phyloP scores from a whole-genome alignment of 2,113 vertebrate genomes.

The Thamnophis sirtalis region DNA sequence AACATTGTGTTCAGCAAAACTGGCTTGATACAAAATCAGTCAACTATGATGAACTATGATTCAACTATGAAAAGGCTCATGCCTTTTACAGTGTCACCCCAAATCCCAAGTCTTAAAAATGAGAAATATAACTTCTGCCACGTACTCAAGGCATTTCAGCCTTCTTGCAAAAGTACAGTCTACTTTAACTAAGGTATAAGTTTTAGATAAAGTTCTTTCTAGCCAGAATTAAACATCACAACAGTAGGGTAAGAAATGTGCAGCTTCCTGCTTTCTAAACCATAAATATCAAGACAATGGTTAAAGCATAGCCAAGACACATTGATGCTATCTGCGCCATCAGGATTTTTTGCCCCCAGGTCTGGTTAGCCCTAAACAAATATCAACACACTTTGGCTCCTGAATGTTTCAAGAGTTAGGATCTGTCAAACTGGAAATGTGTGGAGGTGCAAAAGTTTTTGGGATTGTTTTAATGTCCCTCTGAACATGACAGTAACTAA shows the following conservation, averaged over 20 bases:
- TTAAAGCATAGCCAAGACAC: neutral
- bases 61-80: too few relatives aligned
- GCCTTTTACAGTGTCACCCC: neutral
- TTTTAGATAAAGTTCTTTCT: neutral
- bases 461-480: neutral
- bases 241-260: neutral
- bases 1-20: neutral
- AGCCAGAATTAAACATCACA: neutral
- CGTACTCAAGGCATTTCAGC: neutral
- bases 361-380: neutral
- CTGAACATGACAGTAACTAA: neutral
- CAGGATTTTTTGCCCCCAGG: neutral
- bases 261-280: neutral
- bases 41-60: neutral
- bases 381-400: neutral
- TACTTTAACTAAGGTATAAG: neutral
- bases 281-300: neutral
- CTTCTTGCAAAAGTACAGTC: neutral
- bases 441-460: neutral
- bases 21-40: neutral
- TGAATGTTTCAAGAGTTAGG: neutral
- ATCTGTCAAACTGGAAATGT: neutral
- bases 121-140: neutral
- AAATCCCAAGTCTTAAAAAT: neutral
- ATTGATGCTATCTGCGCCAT: neutral